A percentile compares a stretch with the other conserved stretches of the same genome.
These are phyloP conservation scores for Idris sp. DNA, from an alignment of 1,140 invertebrate species.

Conservation along the genomic window DNA sequence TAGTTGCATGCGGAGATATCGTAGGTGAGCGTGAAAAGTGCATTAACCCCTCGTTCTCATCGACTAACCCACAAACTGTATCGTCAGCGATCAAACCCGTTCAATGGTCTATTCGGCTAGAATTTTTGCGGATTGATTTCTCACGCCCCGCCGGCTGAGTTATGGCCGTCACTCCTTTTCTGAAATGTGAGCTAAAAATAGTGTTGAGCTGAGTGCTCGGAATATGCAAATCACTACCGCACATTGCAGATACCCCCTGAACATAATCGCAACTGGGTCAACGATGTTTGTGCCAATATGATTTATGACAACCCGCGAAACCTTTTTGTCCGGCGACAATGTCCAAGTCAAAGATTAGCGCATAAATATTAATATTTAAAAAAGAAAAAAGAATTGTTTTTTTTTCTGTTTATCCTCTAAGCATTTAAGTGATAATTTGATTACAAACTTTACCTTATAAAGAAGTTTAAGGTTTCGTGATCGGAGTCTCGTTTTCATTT, in stretches of 20 bases:
- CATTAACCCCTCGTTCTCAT: conserved; percentile 32
- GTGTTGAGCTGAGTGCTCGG: conserved; percentile 12
- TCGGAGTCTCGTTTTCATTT: no score
- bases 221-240: conserved; percentile 64
- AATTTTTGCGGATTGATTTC: conserved; percentile 54
- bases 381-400: neutral
- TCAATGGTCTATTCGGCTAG: conserved; percentile 29
- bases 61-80: conserved; percentile 34
- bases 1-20: no score
- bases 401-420: no score
- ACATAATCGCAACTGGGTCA: conserved; percentile 64
- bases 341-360: conserved; percentile 11
- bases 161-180: conserved; percentile 55
- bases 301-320: conserved; percentile 48
- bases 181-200: conserved; percentile 64
- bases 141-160: conserved; percentile 62
- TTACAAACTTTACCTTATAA: no score
- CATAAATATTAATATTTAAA: no score
- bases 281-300: conserved; percentile 59
- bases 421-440: no score
- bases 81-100: conserved; percentile 31
- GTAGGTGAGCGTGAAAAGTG: conserved; percentile 17
- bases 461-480: no score
- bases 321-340: conserved; percentile 20
- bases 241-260: conserved; percentile 58